A percentile compares a stretch with the other conserved stretches of the same genome.
Conservation (phyloP, 2,113 vertebrate species). For the Pachyramphus minor region DNA sequence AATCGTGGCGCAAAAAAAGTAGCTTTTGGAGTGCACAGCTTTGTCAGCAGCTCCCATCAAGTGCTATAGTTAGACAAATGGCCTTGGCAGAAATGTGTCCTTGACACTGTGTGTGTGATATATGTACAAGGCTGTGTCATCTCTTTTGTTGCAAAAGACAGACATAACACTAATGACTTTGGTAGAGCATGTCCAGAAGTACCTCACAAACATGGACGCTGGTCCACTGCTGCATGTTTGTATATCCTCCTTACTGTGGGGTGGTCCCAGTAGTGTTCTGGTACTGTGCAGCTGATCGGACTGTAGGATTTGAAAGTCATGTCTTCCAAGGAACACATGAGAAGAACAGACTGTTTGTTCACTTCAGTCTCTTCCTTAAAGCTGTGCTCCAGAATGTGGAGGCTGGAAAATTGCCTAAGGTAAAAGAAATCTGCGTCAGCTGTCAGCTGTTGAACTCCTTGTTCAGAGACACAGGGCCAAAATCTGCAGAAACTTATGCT, state of each 20-base stretch:
- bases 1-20: neutral
- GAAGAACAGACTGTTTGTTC: slow-evolving; percentile 44
- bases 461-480: neutral
- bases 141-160: neutral
- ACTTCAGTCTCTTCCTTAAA: neutral
- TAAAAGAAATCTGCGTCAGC: slow-evolving; percentile 1
- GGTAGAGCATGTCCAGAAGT: neutral
- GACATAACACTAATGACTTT: neutral
- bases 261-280: neutral
- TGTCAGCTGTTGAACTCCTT: slow-evolving; percentile 22
- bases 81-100: neutral
- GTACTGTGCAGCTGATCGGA: accelerated
- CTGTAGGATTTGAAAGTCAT: neutral
- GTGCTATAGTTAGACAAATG: neutral
- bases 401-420: slow-evolving; percentile 41
- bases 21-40: neutral
- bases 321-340: neutral
- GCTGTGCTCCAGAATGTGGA: slow-evolving; percentile 30
- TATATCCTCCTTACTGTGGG: accelerated
- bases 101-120: accelerated
- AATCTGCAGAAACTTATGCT: neutral
- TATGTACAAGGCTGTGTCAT: neutral
- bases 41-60: slow-evolving; percentile 7
- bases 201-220: accelerated
- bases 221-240: neutral